These are phyloP conservation scores for chimpanzee (Pan troglodytes) DNA, from an alignment of 2,113 vertebrate genomes.

Conservation along the genomic window NHGRI_mPanTro3-v2.1_pri NC_072407.2:129672001-129672500, in stretches of 20 bases:
- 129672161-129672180: neutral
- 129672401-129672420: neutral
- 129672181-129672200: neutral
- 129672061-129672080: neutral
- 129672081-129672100: neutral
- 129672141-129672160: neutral
- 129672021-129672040: neutral
- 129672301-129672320: no score
- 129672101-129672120: neutral
- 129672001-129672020: neutral
- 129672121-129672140: neutral
- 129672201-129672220: neutral
- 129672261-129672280: neutral
- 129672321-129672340: neutral
- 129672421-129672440: neutral
- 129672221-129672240: neutral
- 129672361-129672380: fast-evolving
- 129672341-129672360: fast-evolving
- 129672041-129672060: neutral
- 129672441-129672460: neutral
- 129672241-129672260: neutral
- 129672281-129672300: neutral
- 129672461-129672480: neutral
- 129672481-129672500: neutral
- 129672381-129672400: neutral